Base-by-base conservation (phyloP, 1,140 invertebrate genomes). In the Cydia splendana region DNA sequence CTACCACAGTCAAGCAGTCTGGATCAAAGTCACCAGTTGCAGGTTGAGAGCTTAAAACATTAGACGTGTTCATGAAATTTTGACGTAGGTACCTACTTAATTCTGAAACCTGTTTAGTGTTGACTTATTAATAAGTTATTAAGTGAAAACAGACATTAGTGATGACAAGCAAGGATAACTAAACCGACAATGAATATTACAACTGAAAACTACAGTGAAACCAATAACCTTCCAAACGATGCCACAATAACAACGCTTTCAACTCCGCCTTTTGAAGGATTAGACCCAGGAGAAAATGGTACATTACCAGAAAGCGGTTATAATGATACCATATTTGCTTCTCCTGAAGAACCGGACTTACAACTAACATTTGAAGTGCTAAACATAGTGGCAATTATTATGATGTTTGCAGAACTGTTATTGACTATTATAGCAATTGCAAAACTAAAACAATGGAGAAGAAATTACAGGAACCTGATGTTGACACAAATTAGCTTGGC, bases 391-490 rank as follows among this genome's bases (percentile, higher is more conserved):
- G 89, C 90, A 87, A 86, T 91, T 74, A 78, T 91, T 38, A 90
- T 92, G 89, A 89, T 84, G 80, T 79, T 86, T 79, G 42, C 89
- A 69, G 88, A 91, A 69, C 81, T 90, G 78, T 76, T 85, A 10
- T 78, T 91, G 77, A 85, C 84, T 76, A 77, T 86, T 20, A 38
- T 79, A 24, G 89, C 90, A 80, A 86, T 87, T 79, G 76, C 86
- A 4, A 91, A 87, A 71, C 85, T 89, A 51, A 75, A 79, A 12
- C 77, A 84, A 15, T 92, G 88, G 88, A 82, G 85, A 69, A 86
- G 78, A 77, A 92, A 92, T 73, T 91, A 88, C 76, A 90, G 91
- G 78, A 92, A 92, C 79, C 90, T 91, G 83, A 90, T 92, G 88
- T 77, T 92, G 76, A 86, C 90, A 84, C 91, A 92, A 76, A 76